Evolutionary conservation across 1,140 invertebrate species (phyloP).

Genomic region (Drosophila mayri): DNA sequence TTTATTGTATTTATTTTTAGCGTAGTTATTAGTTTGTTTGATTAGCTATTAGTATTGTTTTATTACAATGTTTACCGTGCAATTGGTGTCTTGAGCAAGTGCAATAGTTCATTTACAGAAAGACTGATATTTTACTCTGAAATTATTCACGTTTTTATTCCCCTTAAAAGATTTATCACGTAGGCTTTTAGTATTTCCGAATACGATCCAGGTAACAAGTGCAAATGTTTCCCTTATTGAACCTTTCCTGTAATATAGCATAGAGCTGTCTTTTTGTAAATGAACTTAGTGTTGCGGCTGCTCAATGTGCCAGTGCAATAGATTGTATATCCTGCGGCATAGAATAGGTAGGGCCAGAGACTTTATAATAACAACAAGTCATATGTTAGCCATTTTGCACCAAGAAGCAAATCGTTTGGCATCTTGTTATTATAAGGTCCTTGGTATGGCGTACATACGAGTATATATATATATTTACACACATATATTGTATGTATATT

Average conservation of each 20-base stretch:
- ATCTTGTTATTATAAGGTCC: background rate
- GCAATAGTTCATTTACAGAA: slow-evolving; percentile 37
- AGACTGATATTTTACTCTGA: background rate
- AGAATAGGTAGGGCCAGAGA: slow-evolving; percentile 13
- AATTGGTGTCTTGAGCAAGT: slow-evolving; percentile 21
- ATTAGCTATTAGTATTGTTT: slow-evolving; percentile 72
- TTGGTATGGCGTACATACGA: slow-evolving; percentile 39
- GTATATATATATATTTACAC: slow-evolving; percentile 36
- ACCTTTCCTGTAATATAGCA: slow-evolving; percentile 1
- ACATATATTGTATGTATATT: slow-evolving; percentile 70
- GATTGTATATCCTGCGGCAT: slow-evolving; percentile 51
- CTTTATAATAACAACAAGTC: background rate
- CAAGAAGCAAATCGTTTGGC: background rate
- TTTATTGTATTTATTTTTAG: slow-evolving; percentile 81
- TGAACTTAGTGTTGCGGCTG: slow-evolving; percentile 19
- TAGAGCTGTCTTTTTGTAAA: slow-evolving; percentile 15
- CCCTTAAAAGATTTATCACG: background rate
- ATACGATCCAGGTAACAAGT: background rate
- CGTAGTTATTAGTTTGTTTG: slow-evolving; percentile 69
- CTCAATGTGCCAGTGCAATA: slow-evolving; percentile 22
- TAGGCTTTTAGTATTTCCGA: background rate
- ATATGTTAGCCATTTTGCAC: background rate
- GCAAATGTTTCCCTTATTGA: background rate
- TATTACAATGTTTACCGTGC: slow-evolving; percentile 73
- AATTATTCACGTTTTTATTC: background rate